Conservation (phyloP, 2,888 invertebrate genomes). For the Monoplex corrugatus region DNA sequence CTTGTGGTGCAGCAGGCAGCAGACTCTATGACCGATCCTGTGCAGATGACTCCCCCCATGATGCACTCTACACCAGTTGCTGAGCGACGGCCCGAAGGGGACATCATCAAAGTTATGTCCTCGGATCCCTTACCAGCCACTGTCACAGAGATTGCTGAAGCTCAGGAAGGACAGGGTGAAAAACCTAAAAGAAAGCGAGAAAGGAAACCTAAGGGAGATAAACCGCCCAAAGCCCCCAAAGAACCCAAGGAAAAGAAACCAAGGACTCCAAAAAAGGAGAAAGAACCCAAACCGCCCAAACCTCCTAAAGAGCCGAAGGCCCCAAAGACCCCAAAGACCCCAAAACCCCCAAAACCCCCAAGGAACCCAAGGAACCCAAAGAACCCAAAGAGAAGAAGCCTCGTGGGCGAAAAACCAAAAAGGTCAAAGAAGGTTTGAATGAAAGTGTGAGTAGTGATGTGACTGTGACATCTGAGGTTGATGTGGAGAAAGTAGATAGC, state of each 20-base stretch:
- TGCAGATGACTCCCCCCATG: conserved; percentile 56
- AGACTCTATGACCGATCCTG: conserved; percentile 56
- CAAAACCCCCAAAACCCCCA: conserved; percentile 54
- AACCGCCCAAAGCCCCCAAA: conserved; percentile 52
- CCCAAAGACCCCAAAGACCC: conserved; percentile 58
- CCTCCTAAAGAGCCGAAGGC: conserved; percentile 63
- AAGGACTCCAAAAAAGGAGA: conserved; percentile 56
- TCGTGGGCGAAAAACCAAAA: conserved; percentile 62
- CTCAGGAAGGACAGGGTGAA: conserved; percentile 60
- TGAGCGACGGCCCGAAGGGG: conserved; percentile 44
- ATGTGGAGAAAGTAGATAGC: conserved; percentile 40
- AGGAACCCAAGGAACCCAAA: conserved; percentile 60
- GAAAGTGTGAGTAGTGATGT: conserved; percentile 31
- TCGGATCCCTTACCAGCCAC: conserved; percentile 68
- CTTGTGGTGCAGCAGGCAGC: conserved; percentile 56
- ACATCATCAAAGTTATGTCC: conserved; percentile 47
- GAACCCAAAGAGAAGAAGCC: conserved; percentile 60
- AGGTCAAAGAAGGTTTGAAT: conserved; percentile 53
- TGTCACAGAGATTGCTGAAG: conserved; percentile 65
- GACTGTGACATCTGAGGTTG: conserved; percentile 37
- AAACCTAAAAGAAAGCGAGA: conserved; percentile 65
- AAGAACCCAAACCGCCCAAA: conserved; percentile 61
- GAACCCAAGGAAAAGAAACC: conserved; percentile 59
- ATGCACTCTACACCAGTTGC: conserved; percentile 51
- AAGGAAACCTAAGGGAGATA: conserved; percentile 59